A percentile compares a stretch with the other conserved stretches of the same genome.
Evolutionary conservation across 2,113 vertebrate species (phyloP).

Genomic region (Petrocephalus zakoni): DNA sequence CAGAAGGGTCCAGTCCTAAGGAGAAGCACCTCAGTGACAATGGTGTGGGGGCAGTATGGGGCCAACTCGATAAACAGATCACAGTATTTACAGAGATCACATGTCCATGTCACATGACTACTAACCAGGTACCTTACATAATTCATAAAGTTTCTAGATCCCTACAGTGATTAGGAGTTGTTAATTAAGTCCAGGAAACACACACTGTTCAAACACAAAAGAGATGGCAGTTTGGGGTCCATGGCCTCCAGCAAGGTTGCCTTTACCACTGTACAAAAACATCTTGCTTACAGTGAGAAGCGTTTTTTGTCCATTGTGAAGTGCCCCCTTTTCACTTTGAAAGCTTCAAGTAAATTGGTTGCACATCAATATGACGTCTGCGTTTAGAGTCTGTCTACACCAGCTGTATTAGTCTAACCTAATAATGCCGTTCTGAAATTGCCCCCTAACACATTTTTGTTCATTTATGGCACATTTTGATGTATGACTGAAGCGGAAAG

Average conservation of each 20-base stretch:
- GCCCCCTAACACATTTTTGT: conserved; percentile 3
- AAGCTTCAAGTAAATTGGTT: background rate
- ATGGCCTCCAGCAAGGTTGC: background rate
- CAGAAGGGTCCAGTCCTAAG: too few relatives aligned
- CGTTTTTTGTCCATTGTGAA: background rate
- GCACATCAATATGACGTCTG: background rate
- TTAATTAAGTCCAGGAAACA: too few relatives aligned
- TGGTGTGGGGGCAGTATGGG: too few relatives aligned
- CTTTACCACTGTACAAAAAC: background rate
- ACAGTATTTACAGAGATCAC: too few relatives aligned
- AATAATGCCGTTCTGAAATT: background rate
- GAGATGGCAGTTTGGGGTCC: background rate
- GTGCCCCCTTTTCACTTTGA: background rate
- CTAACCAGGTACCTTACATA: too few relatives aligned
- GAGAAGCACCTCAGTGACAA: too few relatives aligned
- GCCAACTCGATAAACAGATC: too few relatives aligned
- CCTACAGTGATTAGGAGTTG: too few relatives aligned
- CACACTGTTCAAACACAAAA: too few relatives aligned
- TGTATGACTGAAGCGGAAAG: background rate
- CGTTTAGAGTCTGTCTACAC: background rate
- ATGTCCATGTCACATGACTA: too few relatives aligned
- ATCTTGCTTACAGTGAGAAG: background rate
- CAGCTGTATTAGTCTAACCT: background rate
- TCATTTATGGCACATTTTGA: background rate
- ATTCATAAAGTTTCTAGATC: too few relatives aligned